Evolutionary conservation across 2,113 vertebrate genomes (phyloP).

Genomic region (Urocolius indicus): DNA sequence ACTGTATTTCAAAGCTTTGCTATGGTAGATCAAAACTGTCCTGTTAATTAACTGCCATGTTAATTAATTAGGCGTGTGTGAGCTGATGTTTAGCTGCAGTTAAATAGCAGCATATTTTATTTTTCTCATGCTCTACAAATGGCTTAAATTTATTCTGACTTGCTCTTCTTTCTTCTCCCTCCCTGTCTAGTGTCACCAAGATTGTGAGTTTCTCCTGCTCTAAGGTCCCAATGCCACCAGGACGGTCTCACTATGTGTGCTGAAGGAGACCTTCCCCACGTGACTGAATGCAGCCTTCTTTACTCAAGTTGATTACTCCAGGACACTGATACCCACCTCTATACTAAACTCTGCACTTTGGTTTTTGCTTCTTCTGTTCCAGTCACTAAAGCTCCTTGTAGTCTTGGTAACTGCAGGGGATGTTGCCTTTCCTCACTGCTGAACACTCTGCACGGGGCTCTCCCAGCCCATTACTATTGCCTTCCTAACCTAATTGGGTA

Average conservation of each 20-base stretch:
- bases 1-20: slow-evolving; percentile 51
- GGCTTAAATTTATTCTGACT: neutral
- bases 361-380: neutral
- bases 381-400: neutral
- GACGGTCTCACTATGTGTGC: fast-evolving
- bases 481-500: slow-evolving; percentile 45
- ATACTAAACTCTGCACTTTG: neutral
- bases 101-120: neutral
- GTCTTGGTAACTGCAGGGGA: neutral
- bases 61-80: slow-evolving; percentile 40
- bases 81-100: slow-evolving; percentile 23
- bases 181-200: neutral
- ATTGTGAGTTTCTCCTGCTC: neutral
- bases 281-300: neutral
- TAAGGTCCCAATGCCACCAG: neutral
- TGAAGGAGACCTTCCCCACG: neutral
- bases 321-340: neutral
- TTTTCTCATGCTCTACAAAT: slow-evolving; percentile 30
- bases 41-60: slow-evolving; percentile 59
- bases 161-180: neutral
- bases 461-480: neutral
- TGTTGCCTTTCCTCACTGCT: neutral
- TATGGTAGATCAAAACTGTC: slow-evolving; percentile 55
- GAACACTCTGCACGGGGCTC: fast-evolving
- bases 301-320: neutral